Percentiles rank a stretch among this genome's conserved stretches.
These are phyloP conservation scores for Pseudomyrmex cubaensis DNA, from an alignment of 1,140 invertebrate genomes.

Conservation along the genomic window DNA sequence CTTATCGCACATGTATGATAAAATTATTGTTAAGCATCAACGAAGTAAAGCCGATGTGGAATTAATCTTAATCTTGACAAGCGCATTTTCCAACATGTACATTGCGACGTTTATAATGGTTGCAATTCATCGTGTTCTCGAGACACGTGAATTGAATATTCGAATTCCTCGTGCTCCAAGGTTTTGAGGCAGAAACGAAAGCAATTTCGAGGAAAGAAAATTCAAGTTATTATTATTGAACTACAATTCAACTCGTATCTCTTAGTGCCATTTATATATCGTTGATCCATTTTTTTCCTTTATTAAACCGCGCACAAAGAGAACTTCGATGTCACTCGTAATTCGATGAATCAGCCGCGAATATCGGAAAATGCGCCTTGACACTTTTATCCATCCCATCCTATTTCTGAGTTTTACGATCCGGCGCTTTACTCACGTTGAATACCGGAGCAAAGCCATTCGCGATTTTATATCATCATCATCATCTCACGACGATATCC, in stretches of 20 bases:
- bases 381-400: slow-evolving; percentile 38
- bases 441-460: slow-evolving; percentile 30
- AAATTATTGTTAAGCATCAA: background rate
- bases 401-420: slow-evolving; percentile 64
- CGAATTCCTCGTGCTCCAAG: background rate
- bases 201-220: background rate
- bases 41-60: background rate
- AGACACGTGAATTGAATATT: background rate
- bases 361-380: slow-evolving; percentile 19
- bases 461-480: slow-evolving; percentile 2
- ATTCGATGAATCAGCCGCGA: slow-evolving; percentile 16
- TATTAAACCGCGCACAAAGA: background rate
- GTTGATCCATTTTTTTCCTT: background rate
- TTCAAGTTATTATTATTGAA: background rate
- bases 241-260: no score
- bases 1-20: background rate
- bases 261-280: no score
- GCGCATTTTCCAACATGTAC: background rate
- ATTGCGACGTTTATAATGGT: background rate
- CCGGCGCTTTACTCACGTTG: slow-evolving; percentile 6
- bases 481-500: background rate
- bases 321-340: background rate
- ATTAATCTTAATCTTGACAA: background rate
- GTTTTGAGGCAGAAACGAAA: background rate
- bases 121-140: background rate